A percentile compares a stretch with the other conserved stretches of the same genome.
Evolutionary conservation across 2,888 invertebrate genomes (phyloP).

Genomic region (Thecocarcelia acutangulata): DNA sequence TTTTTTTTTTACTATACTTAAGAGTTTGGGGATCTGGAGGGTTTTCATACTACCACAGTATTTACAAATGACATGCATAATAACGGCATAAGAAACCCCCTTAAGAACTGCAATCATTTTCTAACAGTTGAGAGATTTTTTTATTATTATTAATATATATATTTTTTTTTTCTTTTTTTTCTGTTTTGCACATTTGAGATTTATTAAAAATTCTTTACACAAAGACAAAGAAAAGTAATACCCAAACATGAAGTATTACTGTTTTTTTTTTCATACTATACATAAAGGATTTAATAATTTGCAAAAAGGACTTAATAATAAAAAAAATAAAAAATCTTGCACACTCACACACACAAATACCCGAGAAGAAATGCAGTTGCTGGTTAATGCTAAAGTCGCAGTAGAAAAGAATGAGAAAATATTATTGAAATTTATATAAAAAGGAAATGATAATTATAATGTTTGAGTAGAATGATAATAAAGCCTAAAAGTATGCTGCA

Average conservation of each 20-base stretch:
- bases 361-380: conserved; percentile 46
- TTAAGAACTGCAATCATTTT: conserved; percentile 70
- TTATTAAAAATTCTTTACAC: conserved; percentile 80
- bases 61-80: conserved; percentile 64
- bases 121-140: conserved; percentile 65
- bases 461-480: conserved; percentile 60
- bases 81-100: conserved; percentile 67
- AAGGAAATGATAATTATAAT: conserved; percentile 65
- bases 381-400: conserved; percentile 22
- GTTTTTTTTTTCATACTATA: conserved; percentile 56
- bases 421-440: conserved; percentile 58
- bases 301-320: conserved; percentile 68
- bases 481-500: conserved; percentile 77
- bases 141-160: conserved; percentile 65
- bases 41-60: conserved; percentile 37
- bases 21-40: conserved; percentile 58
- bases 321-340: conserved; percentile 9
- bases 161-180: conserved; percentile 54
- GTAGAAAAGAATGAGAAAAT: conserved; percentile 48
- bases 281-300: conserved; percentile 70
- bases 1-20: conserved; percentile 29
- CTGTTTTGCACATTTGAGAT: conserved; percentile 78
- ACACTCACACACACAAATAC: conserved; percentile 44
- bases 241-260: conserved; percentile 68
- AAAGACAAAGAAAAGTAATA: conserved; percentile 68